Evolutionary conservation across 2,888 invertebrate species (phyloP), one percentile per base, ranked within the genome.

Genomic region (Andrena bucephala): DNA sequence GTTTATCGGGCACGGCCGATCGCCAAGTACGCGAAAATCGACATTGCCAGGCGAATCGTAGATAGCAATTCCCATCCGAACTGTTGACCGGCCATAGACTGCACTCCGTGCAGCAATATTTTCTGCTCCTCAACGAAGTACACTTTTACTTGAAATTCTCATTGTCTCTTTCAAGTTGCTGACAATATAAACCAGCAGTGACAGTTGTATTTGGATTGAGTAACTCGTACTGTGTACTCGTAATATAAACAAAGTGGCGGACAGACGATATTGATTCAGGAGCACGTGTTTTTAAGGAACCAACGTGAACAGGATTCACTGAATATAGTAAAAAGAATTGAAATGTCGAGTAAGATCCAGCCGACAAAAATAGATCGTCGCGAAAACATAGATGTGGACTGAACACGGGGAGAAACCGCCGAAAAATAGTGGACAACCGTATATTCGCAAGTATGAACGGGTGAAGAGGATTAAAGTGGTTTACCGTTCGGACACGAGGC

Each of bases 381-480:
- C 4, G 57, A 27, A 57, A 57, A 24, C 33, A 63, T 33, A 42
- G 20, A 63, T 10, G 63, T 48, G 29, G 63, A 13, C 10, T 27
- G 42, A 67, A 74, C 66, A 36, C 42, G 31, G 42, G 42, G 31
- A 48, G 68, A 68, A 59, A 62, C 31, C 31, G 8, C 60, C 13
- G 33, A 62, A n/a, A 29, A 29, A 27, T 33, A 4, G 42, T 24
- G 24, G 48, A 68, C 54, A 57, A 75, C 33, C 54, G 20, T 65
- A 63, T 65, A 54, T 57, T 20, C 31, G 33, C 24, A 10, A 29
- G 54, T 48, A 33, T 7, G 27, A 24, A 5, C 57, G 33, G 29
- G 8, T 33, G 33, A 5, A 72, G 59, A 48, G 48, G 71, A 82
- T 82, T 82, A 82, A 68, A 76, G 63, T 63, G 70, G 54, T 70